Base-by-base conservation (phyloP, 2,113 vertebrate species). In the Steatornis caripensis region DNA sequence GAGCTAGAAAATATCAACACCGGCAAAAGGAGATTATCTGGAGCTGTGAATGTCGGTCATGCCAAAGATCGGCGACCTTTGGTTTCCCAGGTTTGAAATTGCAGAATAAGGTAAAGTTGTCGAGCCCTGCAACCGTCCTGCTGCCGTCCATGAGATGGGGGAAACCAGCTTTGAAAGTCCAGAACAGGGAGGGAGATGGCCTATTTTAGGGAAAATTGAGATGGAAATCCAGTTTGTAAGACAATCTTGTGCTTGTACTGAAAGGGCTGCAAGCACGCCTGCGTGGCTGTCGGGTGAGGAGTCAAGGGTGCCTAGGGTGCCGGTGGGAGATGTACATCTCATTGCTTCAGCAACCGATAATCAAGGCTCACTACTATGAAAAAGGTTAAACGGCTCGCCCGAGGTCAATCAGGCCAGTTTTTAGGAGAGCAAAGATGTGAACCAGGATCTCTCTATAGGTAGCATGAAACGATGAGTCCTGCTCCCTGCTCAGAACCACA, bases 21-120 rank as follows among this genome's bases (percentile, higher is more conserved):
- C 57, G 76, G 84, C 89, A 90, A 94, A 94, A 88, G 41, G 83
- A 70, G 85, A 90, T 97, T 91, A 46, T 97, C 90, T 96, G 79
- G 75, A 96, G 84, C 95, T 53, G 45, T 75, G 92, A 95, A 98
- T 97, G 76, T 90, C 91, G 97, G 97, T 88, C 95, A 60, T 15
- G 48, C 79, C 62, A 84, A 82, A 96, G 88, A 95, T 45, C 57
- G 41, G 92, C 3, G 46, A 91, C 96, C 96, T 95, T 92, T 86
- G 96, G 96, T 97, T 97, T 89, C 46, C 83, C 70, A 71, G 90
- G 51, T 88, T 94, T 82, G 95, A 91, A 95, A 87, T 15, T 68
- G 34, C 54, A 93, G 95, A 46, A 55, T 84, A 74, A 96, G 78
- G 84, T 27, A n/a, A n/a, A 10, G 43, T 45, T 11, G 3, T 34